Evolutionary conservation across 2,113 vertebrate species (phyloP).

Genomic region (Formicarius rufipectus): DNA sequence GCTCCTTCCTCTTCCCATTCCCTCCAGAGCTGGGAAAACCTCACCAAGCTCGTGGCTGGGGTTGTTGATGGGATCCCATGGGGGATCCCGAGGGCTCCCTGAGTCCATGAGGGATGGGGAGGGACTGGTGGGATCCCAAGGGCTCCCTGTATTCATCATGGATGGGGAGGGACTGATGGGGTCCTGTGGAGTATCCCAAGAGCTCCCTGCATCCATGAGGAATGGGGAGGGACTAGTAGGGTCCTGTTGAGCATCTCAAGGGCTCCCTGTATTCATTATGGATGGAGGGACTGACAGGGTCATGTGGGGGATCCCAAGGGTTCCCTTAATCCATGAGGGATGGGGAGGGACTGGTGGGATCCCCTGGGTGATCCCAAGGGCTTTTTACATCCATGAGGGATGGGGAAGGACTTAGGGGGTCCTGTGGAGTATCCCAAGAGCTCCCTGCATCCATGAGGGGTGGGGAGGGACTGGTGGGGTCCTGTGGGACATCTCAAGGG

Average conservation of each 20-base stretch:
- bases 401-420: background rate
- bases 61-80: background rate
- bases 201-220: too few relatives aligned
- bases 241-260: too few relatives aligned
- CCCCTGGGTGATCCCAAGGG: fast-evolving
- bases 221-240: too few relatives aligned
- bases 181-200: too few relatives aligned
- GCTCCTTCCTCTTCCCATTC: background rate
- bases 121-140: too few relatives aligned
- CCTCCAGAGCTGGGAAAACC: background rate
- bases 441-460: background rate
- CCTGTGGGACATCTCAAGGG: background rate
- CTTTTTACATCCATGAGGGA: fast-evolving
- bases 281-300: background rate
- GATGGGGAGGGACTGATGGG: background rate
- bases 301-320: background rate
- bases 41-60: fast-evolving
- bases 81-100: background rate
- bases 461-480: background rate
- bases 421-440: background rate
- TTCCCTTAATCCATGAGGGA: fast-evolving
- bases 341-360: background rate
- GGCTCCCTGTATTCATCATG: too few relatives aligned
- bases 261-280: background rate
- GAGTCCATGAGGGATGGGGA: fast-evolving